phyloP scores from a whole-genome alignment of 2,113 vertebrate genomes.

The human region GRCh38 chr7:26065501-26066000 shows the following conservation, averaged over 20 bases:
- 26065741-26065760: not conserved
- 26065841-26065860: conserved; percentile 70
- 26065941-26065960: not conserved
- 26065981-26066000: not conserved
- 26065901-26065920: not conserved
- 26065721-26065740: conserved; percentile 29
- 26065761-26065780: conserved; percentile 58
- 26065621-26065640: conserved; percentile 26
- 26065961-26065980: not conserved
- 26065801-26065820: conserved; percentile 67
- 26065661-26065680: not conserved
- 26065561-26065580: no score
- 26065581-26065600: not conserved
- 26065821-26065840: conserved; percentile 72
- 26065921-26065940: not conserved
- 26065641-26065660: not conserved
- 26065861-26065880: conserved; percentile 68
- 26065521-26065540: no score
- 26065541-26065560: no score
- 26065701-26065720: not conserved
- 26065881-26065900: conserved; percentile 33
- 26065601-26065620: not conserved
- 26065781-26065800: conserved; percentile 55
- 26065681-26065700: not conserved
- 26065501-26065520: no score